Evolutionary conservation across 1,140 invertebrate species (phyloP).

Genomic region (Paraescarpia echinospica): DNA sequence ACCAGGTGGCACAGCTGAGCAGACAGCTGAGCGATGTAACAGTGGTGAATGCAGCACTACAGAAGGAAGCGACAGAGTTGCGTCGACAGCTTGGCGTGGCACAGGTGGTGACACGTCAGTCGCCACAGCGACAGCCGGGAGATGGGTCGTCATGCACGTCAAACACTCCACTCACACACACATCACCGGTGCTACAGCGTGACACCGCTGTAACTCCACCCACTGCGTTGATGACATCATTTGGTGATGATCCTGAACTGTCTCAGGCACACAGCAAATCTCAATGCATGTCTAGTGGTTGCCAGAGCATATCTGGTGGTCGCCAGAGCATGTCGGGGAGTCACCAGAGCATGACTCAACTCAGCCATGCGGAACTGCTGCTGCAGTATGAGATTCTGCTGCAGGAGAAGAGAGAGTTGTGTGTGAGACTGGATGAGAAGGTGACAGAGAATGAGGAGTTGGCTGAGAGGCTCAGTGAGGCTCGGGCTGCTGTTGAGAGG

Average conservation of each 20-base stretch:
- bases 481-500: not conserved
- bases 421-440: slow-evolving; percentile 12
- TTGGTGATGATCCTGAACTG: not conserved
- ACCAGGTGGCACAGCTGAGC: not conserved
- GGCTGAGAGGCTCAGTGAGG: not conserved
- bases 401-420: slow-evolving; percentile 15
- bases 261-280: no score
- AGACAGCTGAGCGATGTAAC: not conserved
- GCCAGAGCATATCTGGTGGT: not conserved
- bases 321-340: not conserved
- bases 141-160: not conserved
- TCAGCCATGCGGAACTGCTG: not conserved
- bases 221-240: not conserved
- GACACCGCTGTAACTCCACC: not conserved
- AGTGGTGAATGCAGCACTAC: not conserved
- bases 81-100: not conserved
- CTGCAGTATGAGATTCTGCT: slow-evolving; percentile 14
- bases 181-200: not conserved
- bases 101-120: not conserved
- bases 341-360: not conserved
- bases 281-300: no score
- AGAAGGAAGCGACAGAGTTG: not conserved
- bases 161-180: not conserved
- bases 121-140: not conserved
- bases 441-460: not conserved